These are phyloP conservation scores for Neomonachus schauinslandi DNA, from an alignment of 2,113 vertebrate genomes.

Conservation along the genomic window DNA sequence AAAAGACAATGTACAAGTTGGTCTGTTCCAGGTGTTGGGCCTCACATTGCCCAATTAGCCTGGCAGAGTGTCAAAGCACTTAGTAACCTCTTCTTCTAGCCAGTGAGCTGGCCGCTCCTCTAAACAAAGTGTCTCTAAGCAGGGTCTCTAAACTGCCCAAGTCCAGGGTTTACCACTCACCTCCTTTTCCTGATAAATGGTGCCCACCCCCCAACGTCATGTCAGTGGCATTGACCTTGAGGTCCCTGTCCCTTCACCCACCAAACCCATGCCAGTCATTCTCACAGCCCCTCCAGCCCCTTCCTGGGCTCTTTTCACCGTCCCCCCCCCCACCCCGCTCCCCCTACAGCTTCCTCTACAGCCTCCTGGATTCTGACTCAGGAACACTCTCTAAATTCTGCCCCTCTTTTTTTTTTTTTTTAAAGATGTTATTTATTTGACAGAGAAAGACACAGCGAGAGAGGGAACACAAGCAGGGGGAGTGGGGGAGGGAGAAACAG, in stretches of 20 bases:
- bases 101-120: not conserved
- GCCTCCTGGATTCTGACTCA: not conserved
- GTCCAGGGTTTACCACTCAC: not conserved
- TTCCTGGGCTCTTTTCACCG: not conserved
- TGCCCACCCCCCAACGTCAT: not conserved
- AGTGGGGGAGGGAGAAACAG: too few relatives aligned
- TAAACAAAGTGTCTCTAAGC: not conserved
- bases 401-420: not conserved
- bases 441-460: too few relatives aligned
- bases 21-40: not conserved
- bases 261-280: not conserved
- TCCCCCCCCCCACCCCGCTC: too few relatives aligned
- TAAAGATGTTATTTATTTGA: not conserved
- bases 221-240: not conserved
- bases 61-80: not conserved
- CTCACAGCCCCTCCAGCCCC: not conserved
- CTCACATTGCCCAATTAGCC: not conserved
- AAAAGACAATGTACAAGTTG: rapidly evolving
- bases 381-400: not conserved
- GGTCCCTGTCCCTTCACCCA: too few relatives aligned
- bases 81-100: not conserved
- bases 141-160: not conserved
- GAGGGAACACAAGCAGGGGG: too few relatives aligned
- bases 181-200: not conserved
- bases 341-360: not conserved